Conservation (phyloP, 1,140 invertebrate genomes). For the Dreissena rostriformis region DNA sequence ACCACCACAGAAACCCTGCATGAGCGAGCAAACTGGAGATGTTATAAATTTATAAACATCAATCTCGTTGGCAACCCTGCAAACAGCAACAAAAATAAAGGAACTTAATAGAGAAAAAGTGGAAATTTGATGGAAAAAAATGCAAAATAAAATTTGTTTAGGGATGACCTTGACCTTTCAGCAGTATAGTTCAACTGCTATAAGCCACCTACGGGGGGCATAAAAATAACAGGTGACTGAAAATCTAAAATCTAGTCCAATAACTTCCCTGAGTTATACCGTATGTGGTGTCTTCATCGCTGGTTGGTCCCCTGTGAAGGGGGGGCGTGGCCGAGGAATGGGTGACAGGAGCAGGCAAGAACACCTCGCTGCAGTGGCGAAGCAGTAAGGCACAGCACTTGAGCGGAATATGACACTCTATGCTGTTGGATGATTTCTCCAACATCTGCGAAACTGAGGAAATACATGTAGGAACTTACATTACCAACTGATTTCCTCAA, state of each 20-base stretch:
- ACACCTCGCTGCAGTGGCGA: conserved; percentile 45
- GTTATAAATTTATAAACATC: not conserved
- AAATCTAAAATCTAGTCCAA: not conserved
- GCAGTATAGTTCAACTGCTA: no score
- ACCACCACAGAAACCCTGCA: conserved; percentile 66
- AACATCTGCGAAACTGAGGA: conserved; percentile 57
- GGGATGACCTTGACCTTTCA: no score
- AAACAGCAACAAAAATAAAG: no score
- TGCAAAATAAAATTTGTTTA: no score
- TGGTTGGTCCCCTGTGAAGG: conserved; percentile 12
- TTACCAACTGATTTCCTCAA: no score
- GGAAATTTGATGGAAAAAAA: no score
- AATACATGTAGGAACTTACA: conserved; percentile 8
- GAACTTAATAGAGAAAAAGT: no score
- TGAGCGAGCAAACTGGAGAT: not conserved
- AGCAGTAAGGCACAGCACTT: conserved; percentile 54
- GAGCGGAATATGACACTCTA: conserved; percentile 51
- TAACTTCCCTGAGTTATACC: conserved; percentile 28
- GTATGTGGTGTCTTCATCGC: conserved; percentile 58
- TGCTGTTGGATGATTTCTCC: conserved; percentile 50
- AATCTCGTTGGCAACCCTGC: no score
- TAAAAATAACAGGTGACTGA: not conserved
- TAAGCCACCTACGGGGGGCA: no score
- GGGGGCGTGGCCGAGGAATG: conserved; percentile 36
- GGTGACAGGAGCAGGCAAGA: conserved; percentile 51